Evolutionary conservation across 2,888 invertebrate genomes (phyloP), one percentile per base, ranked within the genome.

Genomic region (Hymenopus coronatus): DNA sequence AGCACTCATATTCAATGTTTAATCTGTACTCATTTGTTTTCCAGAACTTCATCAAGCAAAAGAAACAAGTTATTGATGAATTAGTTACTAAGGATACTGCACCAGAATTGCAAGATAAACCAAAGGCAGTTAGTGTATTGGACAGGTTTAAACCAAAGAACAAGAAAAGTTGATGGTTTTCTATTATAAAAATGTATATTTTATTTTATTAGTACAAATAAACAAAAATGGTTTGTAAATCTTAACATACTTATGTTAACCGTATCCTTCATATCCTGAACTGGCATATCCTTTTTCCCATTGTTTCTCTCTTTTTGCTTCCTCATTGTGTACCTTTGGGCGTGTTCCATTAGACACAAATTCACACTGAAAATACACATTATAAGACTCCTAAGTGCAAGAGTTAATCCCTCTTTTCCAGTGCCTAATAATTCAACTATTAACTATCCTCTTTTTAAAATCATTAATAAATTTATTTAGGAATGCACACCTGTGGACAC

Each of bases 61-160:
- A 94, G 88, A 94, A 94, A 33, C 92, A 94, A 89, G 91, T 94
- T 33, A 92, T 93, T 84, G 92, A 93, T 27, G 92, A 92, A 91
- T 70, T 28, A 54, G 4, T 84, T 28, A n/a, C 8, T 30, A 93
- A 92, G 90, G 93, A 94, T 91, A 91, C 92, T 1, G 15, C 28
- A 27, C 27, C 82, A 46, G 30, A 54, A 4, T 12, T 25, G 4
- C 9, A 81, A 93, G 92, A 87, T 93, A n/a, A 28, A 70, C 81
- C 89, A 46, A 87, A 89, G 84, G 28, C 92, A 85, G 92, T 93
- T 90, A 94, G 95, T 91, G 96, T 96, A 81, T 93, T 97, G 83
- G 95, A 97, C 92, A 94, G 97, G 93, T 97, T 97, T 94, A 94
- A 96, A 91, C 93, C 95, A 8, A 96, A 90, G 33, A 90, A 90